Conservation (phyloP, 2,113 vertebrate species). For the Caloenas nicobarica region DNA sequence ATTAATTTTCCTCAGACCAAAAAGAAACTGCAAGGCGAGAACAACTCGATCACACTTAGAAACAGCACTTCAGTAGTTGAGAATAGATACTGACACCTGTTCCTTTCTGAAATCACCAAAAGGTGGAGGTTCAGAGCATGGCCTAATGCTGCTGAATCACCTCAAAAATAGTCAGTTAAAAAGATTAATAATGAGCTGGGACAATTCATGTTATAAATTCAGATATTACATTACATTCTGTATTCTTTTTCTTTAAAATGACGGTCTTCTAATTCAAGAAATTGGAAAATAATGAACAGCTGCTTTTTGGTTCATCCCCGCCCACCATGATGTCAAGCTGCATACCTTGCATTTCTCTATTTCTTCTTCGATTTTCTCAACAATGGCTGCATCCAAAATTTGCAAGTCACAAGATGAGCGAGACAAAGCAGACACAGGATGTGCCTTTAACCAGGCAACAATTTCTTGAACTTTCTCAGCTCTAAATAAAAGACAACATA, state of each 20-base stretch:
- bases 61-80: neutral
- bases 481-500: slow-evolving; percentile 63
- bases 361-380: slow-evolving; percentile 90
- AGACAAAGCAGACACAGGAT: slow-evolving; percentile 84
- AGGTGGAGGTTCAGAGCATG: neutral
- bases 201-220: neutral
- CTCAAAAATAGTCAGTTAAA: neutral
- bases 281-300: neutral
- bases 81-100: neutral
- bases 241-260: neutral
- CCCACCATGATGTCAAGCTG: neutral
- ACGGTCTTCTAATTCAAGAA: neutral
- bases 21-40: neutral
- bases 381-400: slow-evolving; percentile 85
- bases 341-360: slow-evolving; percentile 85
- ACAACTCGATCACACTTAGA: neutral
- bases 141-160: neutral
- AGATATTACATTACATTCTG: neutral
- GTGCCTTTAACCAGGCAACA: slow-evolving; percentile 84
- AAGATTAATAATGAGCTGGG: neutral
- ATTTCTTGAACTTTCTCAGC: slow-evolving; percentile 89
- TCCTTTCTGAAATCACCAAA: neutral
- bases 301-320: slow-evolving; percentile 1
- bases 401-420: slow-evolving; percentile 89
- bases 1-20: neutral